Conservation (phyloP, 2,113 vertebrate species). For the Octodon degus region DNA sequence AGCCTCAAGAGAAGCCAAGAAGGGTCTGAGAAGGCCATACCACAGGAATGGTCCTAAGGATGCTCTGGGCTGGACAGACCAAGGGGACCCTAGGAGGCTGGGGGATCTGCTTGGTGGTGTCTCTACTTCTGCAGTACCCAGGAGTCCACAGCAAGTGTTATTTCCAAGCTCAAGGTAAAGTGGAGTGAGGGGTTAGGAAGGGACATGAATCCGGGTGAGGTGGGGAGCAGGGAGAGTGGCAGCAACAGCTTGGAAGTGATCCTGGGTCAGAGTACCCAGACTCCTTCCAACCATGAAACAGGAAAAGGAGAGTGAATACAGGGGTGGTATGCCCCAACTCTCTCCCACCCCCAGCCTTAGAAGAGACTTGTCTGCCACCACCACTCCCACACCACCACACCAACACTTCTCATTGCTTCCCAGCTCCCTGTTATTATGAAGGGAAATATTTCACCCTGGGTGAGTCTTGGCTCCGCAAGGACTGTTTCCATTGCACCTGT, state of each 20-base stretch:
- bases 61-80: constrained; percentile 68
- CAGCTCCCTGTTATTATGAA: constrained; percentile 90
- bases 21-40: constrained; percentile 69
- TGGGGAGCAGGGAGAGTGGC: not conserved
- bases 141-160: constrained; percentile 92
- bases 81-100: constrained; percentile 84
- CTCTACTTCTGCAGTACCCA: constrained; percentile 81
- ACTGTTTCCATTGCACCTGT: constrained; percentile 96
- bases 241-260: not conserved
- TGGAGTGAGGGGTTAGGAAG: not conserved
- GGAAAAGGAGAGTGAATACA: not conserved
- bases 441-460: constrained; percentile 91
- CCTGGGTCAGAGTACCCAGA: not conserved
- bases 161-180: constrained; percentile 94
- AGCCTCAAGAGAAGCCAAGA: constrained; percentile 68
- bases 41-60: constrained; percentile 63
- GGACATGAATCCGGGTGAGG: not conserved
- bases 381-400: not conserved
- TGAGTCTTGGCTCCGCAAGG: constrained; percentile 93
- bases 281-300: not conserved
- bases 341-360: not conserved
- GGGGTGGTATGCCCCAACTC: not conserved
- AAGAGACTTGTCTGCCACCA: not conserved
- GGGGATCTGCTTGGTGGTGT: constrained; percentile 84
- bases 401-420: constrained; percentile 60